These are phyloP conservation scores for Vicugna pacos DNA, from an alignment of 2,113 vertebrate genomes.

Conservation along the genomic window DNA sequence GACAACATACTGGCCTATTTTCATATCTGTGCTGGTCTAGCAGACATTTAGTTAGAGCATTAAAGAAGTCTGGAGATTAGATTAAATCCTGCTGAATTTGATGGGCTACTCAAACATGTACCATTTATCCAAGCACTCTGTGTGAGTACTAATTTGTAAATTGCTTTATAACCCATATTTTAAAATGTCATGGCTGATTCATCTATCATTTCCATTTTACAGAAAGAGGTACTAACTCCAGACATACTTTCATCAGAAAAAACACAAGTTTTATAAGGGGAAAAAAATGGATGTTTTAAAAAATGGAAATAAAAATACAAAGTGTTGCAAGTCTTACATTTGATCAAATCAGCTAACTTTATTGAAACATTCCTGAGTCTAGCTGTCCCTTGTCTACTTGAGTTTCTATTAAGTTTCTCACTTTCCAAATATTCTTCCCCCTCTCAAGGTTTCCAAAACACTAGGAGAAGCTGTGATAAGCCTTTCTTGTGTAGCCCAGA, in stretches of 20 bases:
- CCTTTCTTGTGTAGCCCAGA: conserved; percentile 5
- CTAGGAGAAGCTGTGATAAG: conserved; percentile 37
- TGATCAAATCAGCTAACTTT: conserved; percentile 5
- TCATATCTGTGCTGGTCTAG: neutral
- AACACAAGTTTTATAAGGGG: neutral
- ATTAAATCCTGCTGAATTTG: conserved; percentile 55
- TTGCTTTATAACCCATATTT: conserved; percentile 39
- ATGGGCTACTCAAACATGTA: conserved; percentile 17
- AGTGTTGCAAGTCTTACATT: neutral
- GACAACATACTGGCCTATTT: conserved; percentile 28
- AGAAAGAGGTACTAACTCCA: neutral
- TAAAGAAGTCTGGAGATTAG: conserved; percentile 27
- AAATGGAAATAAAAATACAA: conserved; percentile 41
- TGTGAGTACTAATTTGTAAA: conserved; percentile 32
- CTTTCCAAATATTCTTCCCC: conserved; percentile 59
- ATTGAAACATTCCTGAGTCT: conserved; percentile 8
- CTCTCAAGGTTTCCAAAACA: conserved; percentile 61
- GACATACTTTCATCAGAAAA: neutral
- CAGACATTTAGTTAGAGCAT: conserved; percentile 47
- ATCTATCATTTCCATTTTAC: conserved; percentile 60
- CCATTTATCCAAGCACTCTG: conserved; percentile 39
- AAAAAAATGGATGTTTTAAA: neutral
- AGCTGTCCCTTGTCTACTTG: neutral
- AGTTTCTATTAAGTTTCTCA: conserved; percentile 61
- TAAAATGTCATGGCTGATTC: conserved; percentile 46